phyloP scores from a whole-genome alignment of 2,113 vertebrate genomes.

The Nibea albiflora region DNA sequence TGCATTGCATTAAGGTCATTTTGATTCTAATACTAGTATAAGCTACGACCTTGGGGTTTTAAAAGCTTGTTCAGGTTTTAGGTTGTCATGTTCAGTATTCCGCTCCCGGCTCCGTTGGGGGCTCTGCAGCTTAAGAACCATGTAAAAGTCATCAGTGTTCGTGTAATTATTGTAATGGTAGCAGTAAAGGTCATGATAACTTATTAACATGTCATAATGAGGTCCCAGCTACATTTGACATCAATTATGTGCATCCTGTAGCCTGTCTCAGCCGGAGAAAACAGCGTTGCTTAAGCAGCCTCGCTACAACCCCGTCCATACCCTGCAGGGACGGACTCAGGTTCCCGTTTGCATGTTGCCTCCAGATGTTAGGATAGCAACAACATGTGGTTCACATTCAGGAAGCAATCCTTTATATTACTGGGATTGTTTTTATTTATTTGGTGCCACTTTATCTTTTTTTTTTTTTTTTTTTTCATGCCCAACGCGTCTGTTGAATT shows the following conservation, averaged over 20 bases:
- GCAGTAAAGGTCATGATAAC: slow-evolving; percentile 69
- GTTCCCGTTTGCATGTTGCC: slow-evolving; percentile 33
- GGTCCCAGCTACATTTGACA: slow-evolving; percentile 67
- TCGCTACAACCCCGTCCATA: slow-evolving; percentile 18
- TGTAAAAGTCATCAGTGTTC: slow-evolving; percentile 70
- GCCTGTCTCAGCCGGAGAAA: slow-evolving; percentile 41
- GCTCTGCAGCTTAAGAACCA: slow-evolving; percentile 49
- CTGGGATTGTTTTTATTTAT: slow-evolving; percentile 12
- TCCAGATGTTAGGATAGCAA: slow-evolving; percentile 63
- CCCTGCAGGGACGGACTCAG: slow-evolving; percentile 19
- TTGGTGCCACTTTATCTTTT: background rate
- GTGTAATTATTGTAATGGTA: slow-evolving; percentile 72
- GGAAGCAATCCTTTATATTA: slow-evolving; percentile 24
- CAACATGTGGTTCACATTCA: slow-evolving; percentile 48
- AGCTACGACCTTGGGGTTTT: slow-evolving; percentile 51
- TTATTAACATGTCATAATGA: slow-evolving; percentile 78
- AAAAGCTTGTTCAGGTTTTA: slow-evolving; percentile 56
- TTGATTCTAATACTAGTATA: slow-evolving; percentile 21
- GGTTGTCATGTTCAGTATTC: slow-evolving; percentile 59
- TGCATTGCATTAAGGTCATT: slow-evolving; percentile 20
- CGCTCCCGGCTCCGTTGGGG: slow-evolving; percentile 37
- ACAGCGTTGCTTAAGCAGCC: slow-evolving; percentile 1
- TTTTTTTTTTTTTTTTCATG: background rate
- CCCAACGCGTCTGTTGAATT: slow-evolving; percentile 37
- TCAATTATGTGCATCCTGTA: slow-evolving; percentile 68